phyloP scores from a whole-genome alignment of 2,113 vertebrate genomes.

The Melospiza georgiana region DNA sequence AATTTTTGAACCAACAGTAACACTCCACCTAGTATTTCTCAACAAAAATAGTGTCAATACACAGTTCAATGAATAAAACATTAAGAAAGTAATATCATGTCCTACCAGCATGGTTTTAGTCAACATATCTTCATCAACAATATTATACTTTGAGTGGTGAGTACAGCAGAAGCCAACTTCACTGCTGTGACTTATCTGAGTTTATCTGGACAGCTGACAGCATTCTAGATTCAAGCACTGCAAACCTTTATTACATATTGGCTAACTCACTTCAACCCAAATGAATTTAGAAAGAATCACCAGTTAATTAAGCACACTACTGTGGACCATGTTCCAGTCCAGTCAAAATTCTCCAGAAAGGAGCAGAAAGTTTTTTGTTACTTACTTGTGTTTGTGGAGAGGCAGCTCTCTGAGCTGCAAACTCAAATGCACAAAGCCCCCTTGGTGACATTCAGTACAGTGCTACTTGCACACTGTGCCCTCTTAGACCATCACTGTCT shows the following conservation, averaged over 20 bases:
- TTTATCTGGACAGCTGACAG: not conserved
- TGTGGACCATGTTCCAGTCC: not conserved
- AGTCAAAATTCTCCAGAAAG: not conserved
- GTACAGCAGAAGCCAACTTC: not conserved
- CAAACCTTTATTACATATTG: not conserved
- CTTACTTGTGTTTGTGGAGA: not conserved
- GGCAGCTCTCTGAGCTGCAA: not conserved
- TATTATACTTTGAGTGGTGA: not conserved
- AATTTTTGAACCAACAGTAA: not conserved
- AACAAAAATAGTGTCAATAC: not conserved
- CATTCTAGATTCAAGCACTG: not conserved
- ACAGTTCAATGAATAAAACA: not conserved
- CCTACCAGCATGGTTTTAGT: not conserved
- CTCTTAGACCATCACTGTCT: not conserved
- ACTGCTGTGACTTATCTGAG: not conserved
- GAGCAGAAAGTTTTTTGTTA: not conserved
- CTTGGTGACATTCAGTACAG: not conserved
- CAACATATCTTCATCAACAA: not conserved
- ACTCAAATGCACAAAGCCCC: not conserved
- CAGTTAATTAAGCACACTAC: not conserved
- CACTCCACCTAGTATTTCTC: not conserved
- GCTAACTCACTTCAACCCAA: not conserved
- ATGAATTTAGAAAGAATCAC: not conserved
- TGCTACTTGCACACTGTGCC: not conserved
- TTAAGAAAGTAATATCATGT: not conserved